These are phyloP conservation scores for Brienomyrus longianalis DNA, from an alignment of 2,113 vertebrate species.

Conservation along the genomic window DNA sequence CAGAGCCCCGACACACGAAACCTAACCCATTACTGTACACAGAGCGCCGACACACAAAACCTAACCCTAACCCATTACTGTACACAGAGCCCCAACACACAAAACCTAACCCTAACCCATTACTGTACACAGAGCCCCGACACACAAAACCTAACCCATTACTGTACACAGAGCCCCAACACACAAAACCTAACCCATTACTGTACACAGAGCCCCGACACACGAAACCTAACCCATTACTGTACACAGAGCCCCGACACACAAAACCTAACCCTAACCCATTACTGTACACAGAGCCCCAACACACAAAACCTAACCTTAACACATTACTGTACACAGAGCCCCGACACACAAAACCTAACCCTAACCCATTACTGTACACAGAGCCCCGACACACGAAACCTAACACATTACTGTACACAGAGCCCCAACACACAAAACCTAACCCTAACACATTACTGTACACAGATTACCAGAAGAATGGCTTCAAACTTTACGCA, in stretches of 20 bases:
- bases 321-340: background rate
- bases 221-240: background rate
- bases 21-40: background rate
- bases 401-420: background rate
- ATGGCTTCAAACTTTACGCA: constrained; percentile 36
- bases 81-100: background rate
- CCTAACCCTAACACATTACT: background rate
- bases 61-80: background rate
- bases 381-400: background rate
- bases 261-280: background rate
- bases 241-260: background rate
- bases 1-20: background rate
- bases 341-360: background rate
- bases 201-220: background rate
- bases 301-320: background rate
- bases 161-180: no score
- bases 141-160: background rate
- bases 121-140: background rate
- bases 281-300: background rate
- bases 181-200: background rate
- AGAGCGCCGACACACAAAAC: background rate
- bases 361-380: background rate
- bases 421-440: background rate
- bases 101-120: background rate
- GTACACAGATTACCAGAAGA: background rate